Evolutionary conservation across 2,888 invertebrate genomes (phyloP).

Genomic region (Monopis laevigella): DNA sequence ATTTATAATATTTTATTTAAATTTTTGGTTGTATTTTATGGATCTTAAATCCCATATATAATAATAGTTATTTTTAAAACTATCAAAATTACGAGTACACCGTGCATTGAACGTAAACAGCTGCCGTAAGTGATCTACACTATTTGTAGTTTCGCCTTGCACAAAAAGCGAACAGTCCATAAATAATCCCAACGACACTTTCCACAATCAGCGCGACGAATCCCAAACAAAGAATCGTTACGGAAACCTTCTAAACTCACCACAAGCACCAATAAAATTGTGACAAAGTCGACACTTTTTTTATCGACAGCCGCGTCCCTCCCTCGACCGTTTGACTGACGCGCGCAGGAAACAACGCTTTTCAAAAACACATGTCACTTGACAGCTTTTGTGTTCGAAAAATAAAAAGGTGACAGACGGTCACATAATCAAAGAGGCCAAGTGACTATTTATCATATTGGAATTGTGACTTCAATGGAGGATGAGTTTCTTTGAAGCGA

Average conservation of each 20-base stretch:
- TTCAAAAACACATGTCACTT: conserved; percentile 26
- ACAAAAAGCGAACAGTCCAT: too few species aligned
- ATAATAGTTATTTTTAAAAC: too few species aligned
- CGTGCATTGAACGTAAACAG: too few species aligned
- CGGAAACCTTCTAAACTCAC: neutral
- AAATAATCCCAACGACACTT: too few species aligned
- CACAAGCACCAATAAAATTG: neutral
- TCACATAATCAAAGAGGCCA: conserved; percentile 35
- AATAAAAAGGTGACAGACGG: conserved; percentile 24
- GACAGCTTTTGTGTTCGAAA: conserved; percentile 35
- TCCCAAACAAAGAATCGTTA: neutral
- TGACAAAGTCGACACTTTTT: conserved; percentile 8
- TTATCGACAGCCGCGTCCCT: conserved; percentile 7
- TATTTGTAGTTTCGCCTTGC: too few species aligned
- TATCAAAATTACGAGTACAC: too few species aligned
- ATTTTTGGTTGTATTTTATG: too few species aligned
- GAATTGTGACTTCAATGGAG: conserved; percentile 24
- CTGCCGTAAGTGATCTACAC: too few species aligned
- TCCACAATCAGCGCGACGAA: conserved; percentile 1
- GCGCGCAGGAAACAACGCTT: conserved; percentile 13
- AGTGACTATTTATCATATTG: conserved; percentile 44
- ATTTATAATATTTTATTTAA: too few species aligned
- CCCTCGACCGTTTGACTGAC: conserved; percentile 12
- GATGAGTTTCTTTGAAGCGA: conserved; percentile 42
- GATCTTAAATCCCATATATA: too few species aligned